A percentile compares a stretch with the other conserved stretches of the same genome.
Conservation (phyloP, 2,113 vertebrate species). For the Microcebus lehilahytsara region DNA sequence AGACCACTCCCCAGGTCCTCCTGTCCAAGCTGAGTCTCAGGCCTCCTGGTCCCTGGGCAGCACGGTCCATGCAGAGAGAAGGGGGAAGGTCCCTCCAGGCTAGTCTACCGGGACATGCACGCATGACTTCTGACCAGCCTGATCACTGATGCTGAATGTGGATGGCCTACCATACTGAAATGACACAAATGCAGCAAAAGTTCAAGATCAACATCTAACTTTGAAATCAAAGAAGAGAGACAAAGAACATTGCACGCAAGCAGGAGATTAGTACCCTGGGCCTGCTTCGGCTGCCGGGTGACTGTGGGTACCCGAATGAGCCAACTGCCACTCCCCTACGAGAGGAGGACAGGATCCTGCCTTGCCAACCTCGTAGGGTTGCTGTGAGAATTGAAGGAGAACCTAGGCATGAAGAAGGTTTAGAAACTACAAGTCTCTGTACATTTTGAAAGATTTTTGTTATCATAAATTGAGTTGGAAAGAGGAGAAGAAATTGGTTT, state of each 20-base stretch:
- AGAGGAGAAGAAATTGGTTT: not conserved
- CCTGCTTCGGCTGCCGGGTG: not conserved
- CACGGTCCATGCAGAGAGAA: not conserved
- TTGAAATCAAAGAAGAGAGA: not conserved
- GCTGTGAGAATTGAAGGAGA: not conserved
- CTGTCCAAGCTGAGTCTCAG: not conserved
- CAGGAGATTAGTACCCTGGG: not conserved
- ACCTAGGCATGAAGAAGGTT: not conserved
- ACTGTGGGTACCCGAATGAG: not conserved
- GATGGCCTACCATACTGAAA: not conserved
- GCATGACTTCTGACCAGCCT: not conserved
- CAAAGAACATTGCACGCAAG: not conserved
- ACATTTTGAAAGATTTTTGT: conserved; percentile 31
- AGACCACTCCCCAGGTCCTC: no score
- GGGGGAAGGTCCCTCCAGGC: not conserved
- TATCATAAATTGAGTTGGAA: not conserved
- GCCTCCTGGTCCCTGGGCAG: no score
- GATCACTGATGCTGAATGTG: no score
- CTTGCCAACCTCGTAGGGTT: not conserved
- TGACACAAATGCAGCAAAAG: no score
- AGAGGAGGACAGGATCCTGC: not conserved
- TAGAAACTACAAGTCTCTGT: not conserved
- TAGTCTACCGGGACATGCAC: not conserved
- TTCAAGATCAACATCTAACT: not conserved
- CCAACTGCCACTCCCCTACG: not conserved